These are phyloP conservation scores for Notocelia uddmanniana DNA, from an alignment of 2,888 invertebrate genomes.

Conservation along the genomic window DNA sequence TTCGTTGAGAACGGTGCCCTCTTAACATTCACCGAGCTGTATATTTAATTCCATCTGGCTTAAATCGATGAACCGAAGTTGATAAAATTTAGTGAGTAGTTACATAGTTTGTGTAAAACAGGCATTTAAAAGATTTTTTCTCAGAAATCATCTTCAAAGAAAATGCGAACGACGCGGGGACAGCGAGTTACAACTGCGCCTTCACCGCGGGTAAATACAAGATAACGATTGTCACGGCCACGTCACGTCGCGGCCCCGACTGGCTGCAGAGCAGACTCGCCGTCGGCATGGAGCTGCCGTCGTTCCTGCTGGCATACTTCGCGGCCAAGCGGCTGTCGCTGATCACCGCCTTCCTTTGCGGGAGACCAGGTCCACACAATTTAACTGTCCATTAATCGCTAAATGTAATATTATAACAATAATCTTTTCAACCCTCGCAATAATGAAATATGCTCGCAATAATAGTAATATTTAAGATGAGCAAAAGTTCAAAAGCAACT, in stretches of 20 bases:
- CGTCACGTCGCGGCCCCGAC: not conserved
- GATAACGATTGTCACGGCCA: not conserved
- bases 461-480: too few relatives aligned
- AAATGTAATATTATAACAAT: too few relatives aligned
- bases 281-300: slow-evolving; percentile 60
- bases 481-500: too few relatives aligned
- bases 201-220: not conserved
- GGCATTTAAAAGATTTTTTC: not conserved
- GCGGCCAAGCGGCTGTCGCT: slow-evolving; percentile 63
- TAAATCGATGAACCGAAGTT: too few relatives aligned
- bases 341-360: slow-evolving; percentile 69
- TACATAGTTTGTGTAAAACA: too few relatives aligned
- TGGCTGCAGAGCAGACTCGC: not conserved
- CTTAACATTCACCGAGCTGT: too few relatives aligned
- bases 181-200: not conserved
- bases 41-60: too few relatives aligned
- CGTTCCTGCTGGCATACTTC: slow-evolving; percentile 64
- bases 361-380: slow-evolving; percentile 62
- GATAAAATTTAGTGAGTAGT: too few relatives aligned
- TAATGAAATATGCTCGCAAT: too few relatives aligned
- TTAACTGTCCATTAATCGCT: too few relatives aligned
- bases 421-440: too few relatives aligned
- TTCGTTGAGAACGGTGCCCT: too few relatives aligned
- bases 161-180: not conserved
- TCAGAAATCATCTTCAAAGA: not conserved